These are phyloP conservation scores for Argyra leucocephala DNA, from an alignment of 2,888 invertebrate species.

Conservation along the genomic window DNA sequence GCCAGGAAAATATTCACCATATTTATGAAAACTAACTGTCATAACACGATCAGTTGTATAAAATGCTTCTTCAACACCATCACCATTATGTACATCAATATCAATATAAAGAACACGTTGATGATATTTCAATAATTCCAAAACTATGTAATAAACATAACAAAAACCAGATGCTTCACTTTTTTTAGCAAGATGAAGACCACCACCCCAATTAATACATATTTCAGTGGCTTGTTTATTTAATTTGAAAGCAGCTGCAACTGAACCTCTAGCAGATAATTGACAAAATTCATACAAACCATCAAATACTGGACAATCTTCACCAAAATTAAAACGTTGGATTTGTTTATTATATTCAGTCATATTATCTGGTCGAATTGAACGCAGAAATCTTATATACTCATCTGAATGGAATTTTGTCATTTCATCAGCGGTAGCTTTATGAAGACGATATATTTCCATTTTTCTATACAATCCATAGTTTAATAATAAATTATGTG, in stretches of 20 bases:
- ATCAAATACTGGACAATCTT: constrained; percentile 99
- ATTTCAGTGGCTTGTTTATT: constrained; percentile 99
- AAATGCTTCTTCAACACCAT: constrained; percentile 98
- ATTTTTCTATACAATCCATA: constrained; percentile 99
- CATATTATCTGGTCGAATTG: constrained; percentile 98
- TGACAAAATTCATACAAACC: constrained; percentile 99
- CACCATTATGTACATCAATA: constrained; percentile 99
- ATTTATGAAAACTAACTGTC: constrained; percentile 97
- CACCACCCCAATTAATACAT: constrained; percentile 99
- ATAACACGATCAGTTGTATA: constrained; percentile 99
- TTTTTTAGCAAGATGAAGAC: constrained; percentile 98
- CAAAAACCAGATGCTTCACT: constrained; percentile 98
- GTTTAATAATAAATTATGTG: constrained; percentile 93
- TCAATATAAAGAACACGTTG: constrained; percentile 96
- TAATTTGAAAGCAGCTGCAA: constrained; percentile 94
- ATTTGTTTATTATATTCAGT: constrained; percentile 98
- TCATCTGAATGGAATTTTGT: constrained; percentile 99
- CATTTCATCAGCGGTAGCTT: constrained; percentile 99
- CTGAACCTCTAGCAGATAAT: constrained; percentile 93
- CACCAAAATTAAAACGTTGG: constrained; percentile 98
- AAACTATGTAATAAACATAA: constrained; percentile 97
- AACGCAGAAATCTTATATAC: constrained; percentile 91
- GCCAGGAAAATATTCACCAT: constrained; percentile 98
- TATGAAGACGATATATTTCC: constrained; percentile 99
- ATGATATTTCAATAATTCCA: constrained; percentile 94